Base-by-base conservation (phyloP, 2,888 invertebrate genomes). In the Stenotaenia linearis region DNA sequence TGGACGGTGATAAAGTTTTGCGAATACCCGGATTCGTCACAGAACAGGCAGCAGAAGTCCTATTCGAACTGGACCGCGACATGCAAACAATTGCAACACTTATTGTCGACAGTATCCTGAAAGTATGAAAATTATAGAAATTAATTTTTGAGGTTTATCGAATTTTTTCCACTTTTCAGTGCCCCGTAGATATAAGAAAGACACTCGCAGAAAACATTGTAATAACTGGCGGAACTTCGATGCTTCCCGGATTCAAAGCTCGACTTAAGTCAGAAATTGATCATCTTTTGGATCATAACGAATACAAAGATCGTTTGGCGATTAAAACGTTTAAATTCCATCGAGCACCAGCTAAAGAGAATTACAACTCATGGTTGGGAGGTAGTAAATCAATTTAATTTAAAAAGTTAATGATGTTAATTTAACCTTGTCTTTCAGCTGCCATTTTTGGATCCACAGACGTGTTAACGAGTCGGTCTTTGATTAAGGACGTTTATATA, bases 351-450 rank as follows among this genome's bases (percentile, higher is more conserved):
- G 91, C 92, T 37, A 92, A 92, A 85, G 91, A 91, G 80, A 97
- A 96, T 88, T 92, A 91, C 84, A 90, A 91, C 12, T 91, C 93
- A 50, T 98, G 97, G 97, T 87, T 94, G 32, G 97, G 97, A 85
- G 93, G 92, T 89, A 85, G 0, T 80, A 25, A 40, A 40, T 10
- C 0, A 21, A 18, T 37, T 56, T 18, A 69, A 50, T 56, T 74
- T 21, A 25, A 37, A 61, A 12, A 69, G 23, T 25, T 75, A 35
- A 32, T 32, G 4, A 1, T 9, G 15, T 78, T 79, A 78, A 69
- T 78, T 74, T 78, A 40, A 80, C 79, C 78, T 78, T 81, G n/a
- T n/a, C n/a, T 85, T 85, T 75, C 84, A 90, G 92, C 91, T 79
- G 91, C 93, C 9, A 90, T 94, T 82, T 92, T 93, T 85, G 93